phyloP scores from a whole-genome alignment of 1,140 invertebrate species.

The Penaeus chinensis region DNA sequence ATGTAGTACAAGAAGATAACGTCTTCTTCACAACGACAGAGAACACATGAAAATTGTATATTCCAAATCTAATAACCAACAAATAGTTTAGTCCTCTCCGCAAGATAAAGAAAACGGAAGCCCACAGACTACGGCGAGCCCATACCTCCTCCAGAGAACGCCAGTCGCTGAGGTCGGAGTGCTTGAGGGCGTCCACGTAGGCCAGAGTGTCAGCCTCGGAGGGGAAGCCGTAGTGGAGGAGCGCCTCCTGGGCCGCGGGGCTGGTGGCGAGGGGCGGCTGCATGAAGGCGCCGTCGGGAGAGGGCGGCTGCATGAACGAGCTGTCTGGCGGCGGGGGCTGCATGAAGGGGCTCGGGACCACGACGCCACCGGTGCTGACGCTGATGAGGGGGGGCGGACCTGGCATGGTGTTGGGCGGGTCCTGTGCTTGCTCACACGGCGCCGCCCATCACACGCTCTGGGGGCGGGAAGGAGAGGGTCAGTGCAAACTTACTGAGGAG shows the following conservation, averaged over 20 bases:
- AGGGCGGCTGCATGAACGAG: background rate
- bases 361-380: slow-evolving; percentile 12
- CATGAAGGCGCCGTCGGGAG: background rate
- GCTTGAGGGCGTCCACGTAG: slow-evolving; percentile 63
- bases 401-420: slow-evolving; percentile 22
- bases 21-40: too few relatives aligned
- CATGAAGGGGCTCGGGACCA: background rate
- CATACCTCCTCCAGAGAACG: slow-evolving; percentile 63
- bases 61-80: too few relatives aligned
- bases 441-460: slow-evolving; percentile 20
- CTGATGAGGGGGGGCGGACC: slow-evolving; percentile 17
- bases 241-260: slow-evolving; percentile 35
- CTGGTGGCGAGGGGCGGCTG: background rate
- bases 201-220: slow-evolving; percentile 61
- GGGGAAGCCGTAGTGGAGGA: slow-evolving; percentile 57
- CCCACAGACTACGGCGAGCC: background rate
- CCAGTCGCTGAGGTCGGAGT: slow-evolving; percentile 63
- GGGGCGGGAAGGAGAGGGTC: too few relatives aligned
- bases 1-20: too few relatives aligned
- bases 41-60: too few relatives aligned
- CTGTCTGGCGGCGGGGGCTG: background rate
- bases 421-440: slow-evolving; percentile 14
- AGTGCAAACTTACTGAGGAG: background rate
- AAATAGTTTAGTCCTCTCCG: background rate
- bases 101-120: background rate